Conservation (phyloP, 2,888 invertebrate species). For the Sepioteuthis lessoniana region DNA sequence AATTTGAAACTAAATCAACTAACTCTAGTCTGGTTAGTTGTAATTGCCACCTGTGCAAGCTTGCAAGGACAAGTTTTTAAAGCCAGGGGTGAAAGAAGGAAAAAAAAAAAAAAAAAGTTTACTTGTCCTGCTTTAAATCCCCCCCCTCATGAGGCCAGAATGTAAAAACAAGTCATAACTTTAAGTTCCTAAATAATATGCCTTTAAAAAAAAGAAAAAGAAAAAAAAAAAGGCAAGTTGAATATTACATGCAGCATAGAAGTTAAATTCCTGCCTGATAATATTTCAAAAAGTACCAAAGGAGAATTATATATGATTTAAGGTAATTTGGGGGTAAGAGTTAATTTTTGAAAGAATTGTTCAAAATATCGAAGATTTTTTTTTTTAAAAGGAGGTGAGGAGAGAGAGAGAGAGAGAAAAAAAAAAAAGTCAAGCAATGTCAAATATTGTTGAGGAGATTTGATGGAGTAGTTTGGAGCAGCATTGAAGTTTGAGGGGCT, state of each 20-base stretch:
- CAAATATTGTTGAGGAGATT: not conserved
- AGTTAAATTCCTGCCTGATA: constrained; percentile 18
- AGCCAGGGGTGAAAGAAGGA: not conserved
- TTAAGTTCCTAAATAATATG: not conserved
- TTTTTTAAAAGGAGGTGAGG: too few relatives aligned
- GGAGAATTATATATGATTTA: not conserved
- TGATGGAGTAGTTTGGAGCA: not conserved
- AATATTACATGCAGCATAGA: not conserved
- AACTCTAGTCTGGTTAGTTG: not conserved
- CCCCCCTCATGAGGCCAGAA: not conserved
- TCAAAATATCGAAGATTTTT: not conserved
- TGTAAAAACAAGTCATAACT: not conserved
- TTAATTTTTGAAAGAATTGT: not conserved
- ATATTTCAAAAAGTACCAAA: not conserved
- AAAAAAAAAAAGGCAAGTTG: not conserved
- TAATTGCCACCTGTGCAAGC: not conserved
- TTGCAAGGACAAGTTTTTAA: not conserved
- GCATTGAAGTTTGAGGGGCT: constrained; percentile 6
- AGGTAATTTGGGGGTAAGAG: not conserved
- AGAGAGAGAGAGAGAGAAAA: not conserved
- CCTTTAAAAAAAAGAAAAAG: not conserved
- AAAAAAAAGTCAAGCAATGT: not conserved
- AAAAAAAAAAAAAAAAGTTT: too few relatives aligned
- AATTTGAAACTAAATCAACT: not conserved
- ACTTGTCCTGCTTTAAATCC: not conserved